Evolutionary conservation across 2,113 vertebrate species (phyloP).

Genomic region (Orthonyx spaldingii): DNA sequence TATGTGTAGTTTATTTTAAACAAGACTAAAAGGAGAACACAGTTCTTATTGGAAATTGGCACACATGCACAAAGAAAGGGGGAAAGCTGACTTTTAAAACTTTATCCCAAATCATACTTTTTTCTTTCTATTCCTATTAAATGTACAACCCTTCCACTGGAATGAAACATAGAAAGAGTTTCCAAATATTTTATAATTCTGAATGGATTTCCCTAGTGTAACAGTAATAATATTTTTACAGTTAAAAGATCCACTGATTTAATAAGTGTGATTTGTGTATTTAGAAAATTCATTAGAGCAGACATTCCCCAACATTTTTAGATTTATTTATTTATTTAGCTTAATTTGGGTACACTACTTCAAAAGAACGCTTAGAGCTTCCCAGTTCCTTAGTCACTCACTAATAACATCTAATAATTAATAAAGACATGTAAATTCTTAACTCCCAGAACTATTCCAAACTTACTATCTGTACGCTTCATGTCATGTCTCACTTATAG

Average conservation of each 20-base stretch:
- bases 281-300: conserved; percentile 64
- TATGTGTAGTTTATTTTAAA: conserved; percentile 42
- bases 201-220: conserved; percentile 45
- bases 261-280: conserved; percentile 64
- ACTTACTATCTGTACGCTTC: conserved; percentile 64
- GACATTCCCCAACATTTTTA: conserved; percentile 30
- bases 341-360: conserved; percentile 72
- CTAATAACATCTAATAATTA: conserved; percentile 74
- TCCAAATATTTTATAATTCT: conserved; percentile 47
- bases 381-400: conserved; percentile 70
- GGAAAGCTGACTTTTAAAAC: background rate
- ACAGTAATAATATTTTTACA: conserved; percentile 60
- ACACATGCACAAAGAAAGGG: background rate
- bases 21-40: conserved; percentile 5
- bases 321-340: conserved; percentile 69
- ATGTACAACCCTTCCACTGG: background rate
- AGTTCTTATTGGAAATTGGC: conserved; percentile 30
- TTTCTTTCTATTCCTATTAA: background rate
- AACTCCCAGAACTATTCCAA: conserved; percentile 72
- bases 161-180: conserved; percentile 17
- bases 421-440: conserved; percentile 74
- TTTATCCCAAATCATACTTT: background rate
- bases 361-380: conserved; percentile 72
- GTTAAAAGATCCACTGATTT: conserved; percentile 64
- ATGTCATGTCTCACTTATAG: conserved; percentile 65